Evolutionary conservation across 2,888 invertebrate genomes (phyloP).

Genomic region (Andrena trimmerana): DNA sequence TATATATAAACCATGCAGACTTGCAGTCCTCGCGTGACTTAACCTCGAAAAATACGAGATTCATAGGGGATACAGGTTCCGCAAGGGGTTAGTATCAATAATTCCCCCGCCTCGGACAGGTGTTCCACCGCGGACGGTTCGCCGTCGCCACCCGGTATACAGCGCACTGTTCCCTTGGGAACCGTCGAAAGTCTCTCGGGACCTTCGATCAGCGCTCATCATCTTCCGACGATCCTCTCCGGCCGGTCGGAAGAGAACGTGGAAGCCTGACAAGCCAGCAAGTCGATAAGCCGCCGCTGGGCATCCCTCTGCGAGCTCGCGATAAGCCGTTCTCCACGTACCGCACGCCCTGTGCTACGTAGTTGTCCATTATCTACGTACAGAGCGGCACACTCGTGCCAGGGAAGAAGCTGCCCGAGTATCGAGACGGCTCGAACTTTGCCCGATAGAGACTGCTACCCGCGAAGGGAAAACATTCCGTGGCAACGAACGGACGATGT

Average conservation of each 20-base stretch:
- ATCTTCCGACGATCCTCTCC: constrained; percentile 53
- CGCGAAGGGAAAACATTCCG: background rate
- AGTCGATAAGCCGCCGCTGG: constrained; percentile 79
- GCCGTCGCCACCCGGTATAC: background rate
- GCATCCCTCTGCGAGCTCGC: constrained; percentile 76
- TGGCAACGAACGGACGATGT: no score
- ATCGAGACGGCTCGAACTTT: background rate
- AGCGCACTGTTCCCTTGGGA: constrained; percentile 17
- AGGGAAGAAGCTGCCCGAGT: background rate
- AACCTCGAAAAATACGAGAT: no score
- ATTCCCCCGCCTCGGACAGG: no score
- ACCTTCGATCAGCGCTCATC: constrained; percentile 65
- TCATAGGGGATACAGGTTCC: no score
- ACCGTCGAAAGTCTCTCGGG: constrained; percentile 47
- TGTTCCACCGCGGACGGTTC: background rate
- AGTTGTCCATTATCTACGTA: constrained; percentile 68
- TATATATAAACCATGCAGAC: background rate
- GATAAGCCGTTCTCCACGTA: constrained; percentile 75
- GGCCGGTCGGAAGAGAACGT: constrained; percentile 29
- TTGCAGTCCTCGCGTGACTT: no score
- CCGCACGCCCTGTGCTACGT: constrained; percentile 60
- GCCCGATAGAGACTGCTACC: background rate
- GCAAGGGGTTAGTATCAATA: no score
- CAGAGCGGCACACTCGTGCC: constrained; percentile 13
- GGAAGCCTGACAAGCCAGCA: constrained; percentile 68